phyloP scores from a whole-genome alignment of 2,797 vertebrate genomes.

The Nothura maculosa region DNA sequence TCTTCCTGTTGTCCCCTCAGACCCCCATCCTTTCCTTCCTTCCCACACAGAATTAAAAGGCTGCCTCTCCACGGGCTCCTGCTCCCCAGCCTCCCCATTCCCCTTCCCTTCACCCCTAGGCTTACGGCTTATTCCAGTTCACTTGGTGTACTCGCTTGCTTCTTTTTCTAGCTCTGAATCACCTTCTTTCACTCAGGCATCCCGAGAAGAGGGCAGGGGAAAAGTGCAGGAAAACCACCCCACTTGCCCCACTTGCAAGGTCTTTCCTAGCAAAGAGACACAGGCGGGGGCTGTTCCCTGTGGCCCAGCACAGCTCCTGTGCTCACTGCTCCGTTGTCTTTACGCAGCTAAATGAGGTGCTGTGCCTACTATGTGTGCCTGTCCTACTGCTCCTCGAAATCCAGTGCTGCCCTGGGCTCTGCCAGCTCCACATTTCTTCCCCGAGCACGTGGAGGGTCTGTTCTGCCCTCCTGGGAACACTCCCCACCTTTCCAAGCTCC shows the following conservation, averaged over 20 bases:
- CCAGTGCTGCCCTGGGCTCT: not conserved
- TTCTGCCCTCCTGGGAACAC: not conserved
- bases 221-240: no score
- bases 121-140: not conserved
- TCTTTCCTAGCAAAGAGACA: no score
- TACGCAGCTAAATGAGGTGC: not conserved
- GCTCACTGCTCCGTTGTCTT: no score
- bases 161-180: not conserved
- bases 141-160: not conserved
- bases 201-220: no score
- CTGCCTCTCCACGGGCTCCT: not conserved
- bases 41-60: not conserved
- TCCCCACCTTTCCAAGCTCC: not conserved
- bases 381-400: not conserved
- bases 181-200: not conserved
- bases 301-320: no score
- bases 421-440: not conserved
- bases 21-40: not conserved
- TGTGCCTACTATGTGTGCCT: not conserved
- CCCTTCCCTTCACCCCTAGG: not conserved
- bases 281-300: no score
- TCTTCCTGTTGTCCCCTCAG: not conserved
- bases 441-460: rapidly evolving
- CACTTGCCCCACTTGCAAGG: no score
- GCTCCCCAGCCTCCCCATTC: not conserved